Conservation (phyloP, 2,113 vertebrate genomes). For the Pseudopipra pipra region DNA sequence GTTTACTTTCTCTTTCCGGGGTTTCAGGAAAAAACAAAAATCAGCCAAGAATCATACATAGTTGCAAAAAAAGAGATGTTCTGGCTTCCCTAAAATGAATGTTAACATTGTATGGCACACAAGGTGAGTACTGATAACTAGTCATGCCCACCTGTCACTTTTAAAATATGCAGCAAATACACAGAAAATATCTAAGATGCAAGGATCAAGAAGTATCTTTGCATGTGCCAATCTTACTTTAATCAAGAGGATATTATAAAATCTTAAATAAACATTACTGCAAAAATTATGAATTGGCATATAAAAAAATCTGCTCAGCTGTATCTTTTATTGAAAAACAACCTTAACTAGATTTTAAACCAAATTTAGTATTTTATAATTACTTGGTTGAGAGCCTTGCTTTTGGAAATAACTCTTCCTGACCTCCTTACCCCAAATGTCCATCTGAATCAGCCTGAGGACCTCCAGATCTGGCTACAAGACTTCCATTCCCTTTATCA, state of each 20-base stretch:
- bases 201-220: not conserved
- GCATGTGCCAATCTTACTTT: not conserved
- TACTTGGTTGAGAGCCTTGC: not conserved
- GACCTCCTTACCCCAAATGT: not conserved
- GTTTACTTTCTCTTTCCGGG: not conserved
- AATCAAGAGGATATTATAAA: not conserved
- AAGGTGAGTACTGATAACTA: not conserved
- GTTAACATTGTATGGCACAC: not conserved
- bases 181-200: not conserved
- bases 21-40: not conserved
- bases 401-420: not conserved
- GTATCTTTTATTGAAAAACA: not conserved
- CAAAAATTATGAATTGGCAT: not conserved
- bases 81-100: not conserved
- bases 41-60: not conserved
- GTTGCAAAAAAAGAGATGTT: not conserved
- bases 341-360: not conserved
- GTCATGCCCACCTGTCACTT: rapidly evolving
- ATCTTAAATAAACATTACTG: not conserved
- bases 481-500: not conserved
- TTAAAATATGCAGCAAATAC: not conserved
- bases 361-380: not conserved
- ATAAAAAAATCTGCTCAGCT: not conserved
- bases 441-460: not conserved
- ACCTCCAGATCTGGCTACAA: not conserved